A percentile compares a stretch with the other conserved stretches of the same genome.
Evolutionary conservation across 2,113 vertebrate species (phyloP).

Genomic region (Bubo bubo): DNA sequence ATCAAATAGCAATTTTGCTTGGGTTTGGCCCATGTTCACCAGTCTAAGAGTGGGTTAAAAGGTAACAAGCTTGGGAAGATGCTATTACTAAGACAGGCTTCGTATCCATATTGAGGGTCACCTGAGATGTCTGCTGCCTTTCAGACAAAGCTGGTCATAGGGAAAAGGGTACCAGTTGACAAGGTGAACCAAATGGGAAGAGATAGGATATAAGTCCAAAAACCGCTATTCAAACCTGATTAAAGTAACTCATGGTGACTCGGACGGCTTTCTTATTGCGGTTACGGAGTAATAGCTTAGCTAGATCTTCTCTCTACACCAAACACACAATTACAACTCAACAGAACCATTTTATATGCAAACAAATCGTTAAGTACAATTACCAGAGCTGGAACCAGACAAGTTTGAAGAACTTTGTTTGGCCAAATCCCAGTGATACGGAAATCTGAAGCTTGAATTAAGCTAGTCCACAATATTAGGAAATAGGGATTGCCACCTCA

Average conservation of each 20-base stretch:
- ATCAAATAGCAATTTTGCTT: neutral
- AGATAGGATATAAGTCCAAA: neutral
- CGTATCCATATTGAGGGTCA: neutral
- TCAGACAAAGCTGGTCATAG: neutral
- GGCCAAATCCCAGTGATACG: neutral
- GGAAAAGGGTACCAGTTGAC: neutral
- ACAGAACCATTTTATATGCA: neutral
- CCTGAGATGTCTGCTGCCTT: neutral
- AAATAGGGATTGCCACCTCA: neutral
- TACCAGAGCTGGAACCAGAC: neutral
- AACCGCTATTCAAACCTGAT: neutral
- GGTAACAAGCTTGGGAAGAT: neutral
- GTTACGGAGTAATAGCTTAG: neutral
- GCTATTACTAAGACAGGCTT: neutral
- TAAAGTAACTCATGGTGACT: neutral
- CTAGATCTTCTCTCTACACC: neutral
- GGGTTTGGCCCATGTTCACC: neutral
- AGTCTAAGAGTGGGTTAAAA: neutral
- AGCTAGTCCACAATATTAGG: neutral
- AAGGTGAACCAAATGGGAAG: neutral
- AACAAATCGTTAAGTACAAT: neutral
- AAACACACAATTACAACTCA: neutral
- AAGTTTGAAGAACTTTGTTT: neutral
- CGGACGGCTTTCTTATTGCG: neutral
- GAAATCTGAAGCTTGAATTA: neutral